Evolutionary conservation across 2,888 invertebrate genomes (phyloP), one percentile per base, ranked within the genome.

Genomic region (Allygus modestus): DNA sequence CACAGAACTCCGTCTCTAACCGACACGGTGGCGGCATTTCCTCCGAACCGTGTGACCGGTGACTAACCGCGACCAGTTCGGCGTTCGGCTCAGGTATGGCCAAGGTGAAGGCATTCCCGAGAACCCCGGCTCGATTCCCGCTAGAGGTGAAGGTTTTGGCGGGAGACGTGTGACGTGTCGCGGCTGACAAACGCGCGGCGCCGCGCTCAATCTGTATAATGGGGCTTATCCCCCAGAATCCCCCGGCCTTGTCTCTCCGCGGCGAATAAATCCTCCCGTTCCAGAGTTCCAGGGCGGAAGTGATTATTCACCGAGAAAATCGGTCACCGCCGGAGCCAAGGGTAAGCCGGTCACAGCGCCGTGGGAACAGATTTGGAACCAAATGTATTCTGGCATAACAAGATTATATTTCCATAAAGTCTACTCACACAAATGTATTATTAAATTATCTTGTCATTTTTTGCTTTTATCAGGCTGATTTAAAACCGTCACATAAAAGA

Each of bases 1-100:
- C 23, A 2, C 20, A 23, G 54, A 15, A 23, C 20, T 23, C 20
- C 20, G 54, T 23, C 54, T n/a, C 54, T 23, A 54, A 11, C 54
- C 54, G n/a, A n/a, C n/a, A n/a, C n/a, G 28, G 28, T 15, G 65
- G 4, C 65, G 65, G 65, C 65, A 65, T 31, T 65, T 65, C 65
- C 65, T 65, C 15, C 65, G 28, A 65, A 65, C 20, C 65, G 20
- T 65, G 65, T 65, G 65, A 65, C 65, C 28, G n/a, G n/a, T n/a
- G n/a, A n/a, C n/a, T n/a, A 58, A 65, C 28, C 28, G 54, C 54
- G 54, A 7, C 54, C 54, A 23, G 20, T 15, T n/a, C 20, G 0
- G 1, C 23, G 2, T 5, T 23, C 12, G 46, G 12, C 9, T 15
- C 7, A 28, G 28, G 65, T 65, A 9, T 15, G 31, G 26, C 31